Base-by-base conservation (phyloP, 1,140 invertebrate species). In the Drosophila nebulosa region DNA sequence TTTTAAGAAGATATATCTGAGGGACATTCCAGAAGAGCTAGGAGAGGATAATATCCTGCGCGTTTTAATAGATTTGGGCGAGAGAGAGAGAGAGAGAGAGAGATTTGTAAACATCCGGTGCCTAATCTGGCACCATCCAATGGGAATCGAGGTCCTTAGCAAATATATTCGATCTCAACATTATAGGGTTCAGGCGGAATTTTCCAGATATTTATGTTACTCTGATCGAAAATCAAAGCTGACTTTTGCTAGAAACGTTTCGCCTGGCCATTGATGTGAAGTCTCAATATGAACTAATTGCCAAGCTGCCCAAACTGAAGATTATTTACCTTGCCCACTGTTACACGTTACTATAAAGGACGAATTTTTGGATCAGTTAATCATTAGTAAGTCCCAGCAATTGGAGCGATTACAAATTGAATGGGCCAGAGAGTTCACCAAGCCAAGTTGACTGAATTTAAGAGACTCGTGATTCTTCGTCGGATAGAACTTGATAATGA, bases 241-340 rank as follows among this genome's bases (percentile, higher is more conserved):
- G 53, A 24, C 1, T 24, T 0, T 14, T 16, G 0, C 67, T 83
- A 12, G 75, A 84, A 10, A 21, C 26, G 0, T 27, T 84, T 10
- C 9, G 39, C 3, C 22, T 84, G 0, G 62, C 30, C 35, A 27
- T 14, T 16, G 27, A 16, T 2, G 18, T n/a, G 0, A 2, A 16
- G 4, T 27, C n/a, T 12, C 24, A 21, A 0, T 72, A 68, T 30
- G 64, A 84, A 18, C 12, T 32, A 5, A 24, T 84, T 4, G 79
- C 75, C 12, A 59, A 64, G 35, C n/a, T 84, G 4, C 79, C 80
- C 3, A 56, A 9, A 1, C 50, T 84, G 0, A 84, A 66, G 42
- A 22, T 22, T 10, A 14, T 71, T 6, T 53, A 6, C 4, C 50
- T 18, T 14, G 32, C 58, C 53, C 24, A 1, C 1, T n/a, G n/a